Evolutionary conservation across 2,113 vertebrate species (phyloP), one percentile per base, ranked within the genome.

Genomic region (Cyanoderma ruficeps): DNA sequence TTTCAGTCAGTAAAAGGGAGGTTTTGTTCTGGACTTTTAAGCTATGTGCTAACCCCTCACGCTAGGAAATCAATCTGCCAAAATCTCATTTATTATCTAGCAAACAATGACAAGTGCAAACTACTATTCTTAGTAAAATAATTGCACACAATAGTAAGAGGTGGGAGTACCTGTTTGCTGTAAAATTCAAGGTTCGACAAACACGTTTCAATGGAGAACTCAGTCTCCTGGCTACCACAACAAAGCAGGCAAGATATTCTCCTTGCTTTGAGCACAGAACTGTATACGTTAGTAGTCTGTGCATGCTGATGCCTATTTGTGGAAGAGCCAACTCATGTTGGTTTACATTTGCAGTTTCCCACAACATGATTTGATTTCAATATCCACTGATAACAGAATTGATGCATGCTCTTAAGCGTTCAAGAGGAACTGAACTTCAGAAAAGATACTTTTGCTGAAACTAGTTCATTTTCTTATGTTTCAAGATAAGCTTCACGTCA

Each of bases 161-260:
- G 59, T 87, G 75, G 63, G 57, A 79, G 61, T 91, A 95, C 65
- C 74, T 92, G 65, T 67, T 83, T 90, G 75, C 71, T 63, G 15
- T 25, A 83, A 64, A 88, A 77, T 77, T 81, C 83, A 92, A 71
- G 59, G 85, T 72, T 83, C 0, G 2, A 70, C 83, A 90, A 83
- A 57, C 72, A 81, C 41, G 1, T 89, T 90, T 96, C 60, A 75
- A 52, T 70, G 78, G 74, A 86, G 75, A 91, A 55, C 31, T 82
- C 6, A 1, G 79, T 90, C 85, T 96, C 79, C 85, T 61, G 79
- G 64, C 92, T 96, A 78, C 85, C 83, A 83, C 72, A 93, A 84
- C 85, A 94, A 89, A 95, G 85, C 71, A 86, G 60, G 69, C 41
- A 78, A 33, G 56, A 65, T 93, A 92, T 83, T 92, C 59, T 67